phyloP scores from a whole-genome alignment of 2,888 invertebrate species.

The Zygogramma bicolorata region DNA sequence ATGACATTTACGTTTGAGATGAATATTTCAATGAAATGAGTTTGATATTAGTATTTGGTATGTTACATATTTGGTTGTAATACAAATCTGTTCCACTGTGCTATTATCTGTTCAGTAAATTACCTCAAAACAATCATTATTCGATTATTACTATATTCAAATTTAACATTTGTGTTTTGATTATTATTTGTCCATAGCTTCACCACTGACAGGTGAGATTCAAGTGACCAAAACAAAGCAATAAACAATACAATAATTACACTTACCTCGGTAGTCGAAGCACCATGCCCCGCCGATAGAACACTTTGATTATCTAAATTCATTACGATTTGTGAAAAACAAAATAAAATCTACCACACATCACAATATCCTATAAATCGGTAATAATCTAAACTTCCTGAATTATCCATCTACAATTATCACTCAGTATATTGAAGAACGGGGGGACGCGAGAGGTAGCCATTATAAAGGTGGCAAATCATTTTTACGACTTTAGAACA shows the following conservation, averaged over 20 bases:
- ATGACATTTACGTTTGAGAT: too few species aligned
- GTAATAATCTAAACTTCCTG: constrained; percentile 28
- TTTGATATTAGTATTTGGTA: too few species aligned
- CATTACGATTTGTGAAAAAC: constrained; percentile 44
- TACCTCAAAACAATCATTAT: too few species aligned
- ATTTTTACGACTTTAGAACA: constrained; percentile 43
- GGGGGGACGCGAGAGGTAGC: constrained; percentile 66
- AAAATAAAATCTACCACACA: neutral
- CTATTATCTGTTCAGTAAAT: too few species aligned
- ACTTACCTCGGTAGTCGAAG: constrained; percentile 70
- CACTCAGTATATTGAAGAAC: constrained; percentile 74
- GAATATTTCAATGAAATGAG: too few species aligned
- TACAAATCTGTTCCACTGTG: too few species aligned
- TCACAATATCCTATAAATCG: constrained; percentile 7
- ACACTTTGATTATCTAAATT: constrained; percentile 72
- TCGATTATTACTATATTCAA: too few species aligned
- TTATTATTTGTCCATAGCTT: too few species aligned
- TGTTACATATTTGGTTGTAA: too few species aligned
- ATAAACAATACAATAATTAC: neutral
- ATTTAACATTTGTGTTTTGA: too few species aligned
- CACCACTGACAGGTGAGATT: too few species aligned
- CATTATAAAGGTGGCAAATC: constrained; percentile 50
- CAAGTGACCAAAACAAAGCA: constrained; percentile 15
- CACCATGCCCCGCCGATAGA: constrained; percentile 69
- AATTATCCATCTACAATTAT: constrained; percentile 67